A percentile compares a stretch with the other conserved stretches of the same genome.
Evolutionary conservation across 2,797 vertebrate species (phyloP).

Genomic region (Nyctibius grandis): DNA sequence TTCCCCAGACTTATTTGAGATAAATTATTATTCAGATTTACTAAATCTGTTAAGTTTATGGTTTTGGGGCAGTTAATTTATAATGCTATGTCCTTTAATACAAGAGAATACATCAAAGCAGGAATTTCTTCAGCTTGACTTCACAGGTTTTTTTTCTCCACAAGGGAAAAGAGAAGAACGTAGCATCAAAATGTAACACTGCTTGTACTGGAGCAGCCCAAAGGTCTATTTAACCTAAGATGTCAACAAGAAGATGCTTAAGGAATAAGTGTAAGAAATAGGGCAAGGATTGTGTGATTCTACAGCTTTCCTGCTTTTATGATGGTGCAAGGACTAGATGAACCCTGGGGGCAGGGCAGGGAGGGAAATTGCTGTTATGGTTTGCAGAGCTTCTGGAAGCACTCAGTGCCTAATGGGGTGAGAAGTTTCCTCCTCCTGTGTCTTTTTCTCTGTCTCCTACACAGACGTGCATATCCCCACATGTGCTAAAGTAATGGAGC

Average conservation of each 20-base stretch:
- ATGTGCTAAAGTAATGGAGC: background rate
- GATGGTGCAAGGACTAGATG: slow-evolving; percentile 2
- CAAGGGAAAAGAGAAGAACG: background rate
- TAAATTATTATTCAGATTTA: background rate
- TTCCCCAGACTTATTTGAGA: background rate
- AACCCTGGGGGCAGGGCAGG: slow-evolving; percentile 28
- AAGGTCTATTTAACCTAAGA: background rate
- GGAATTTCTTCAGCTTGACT: background rate
- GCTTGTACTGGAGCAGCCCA: background rate
- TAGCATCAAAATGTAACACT: background rate
- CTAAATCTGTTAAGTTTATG: background rate
- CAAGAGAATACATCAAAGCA: background rate
- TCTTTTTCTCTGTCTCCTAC: background rate
- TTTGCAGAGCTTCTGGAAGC: slow-evolving; percentile 63
- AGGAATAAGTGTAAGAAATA: background rate
- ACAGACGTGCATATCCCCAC: background rate
- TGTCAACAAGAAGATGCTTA: background rate
- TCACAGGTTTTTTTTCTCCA: background rate
- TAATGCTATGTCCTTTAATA: background rate
- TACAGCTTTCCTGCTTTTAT: background rate
- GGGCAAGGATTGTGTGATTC: background rate
- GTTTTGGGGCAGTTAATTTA: background rate
- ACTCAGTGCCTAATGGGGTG: slow-evolving; percentile 64
- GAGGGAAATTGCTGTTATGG: slow-evolving; percentile 33
- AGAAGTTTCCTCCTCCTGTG: slow-evolving; percentile 52